Conservation (phyloP, 2,113 vertebrate genomes). For the Centropus bengalensis region DNA sequence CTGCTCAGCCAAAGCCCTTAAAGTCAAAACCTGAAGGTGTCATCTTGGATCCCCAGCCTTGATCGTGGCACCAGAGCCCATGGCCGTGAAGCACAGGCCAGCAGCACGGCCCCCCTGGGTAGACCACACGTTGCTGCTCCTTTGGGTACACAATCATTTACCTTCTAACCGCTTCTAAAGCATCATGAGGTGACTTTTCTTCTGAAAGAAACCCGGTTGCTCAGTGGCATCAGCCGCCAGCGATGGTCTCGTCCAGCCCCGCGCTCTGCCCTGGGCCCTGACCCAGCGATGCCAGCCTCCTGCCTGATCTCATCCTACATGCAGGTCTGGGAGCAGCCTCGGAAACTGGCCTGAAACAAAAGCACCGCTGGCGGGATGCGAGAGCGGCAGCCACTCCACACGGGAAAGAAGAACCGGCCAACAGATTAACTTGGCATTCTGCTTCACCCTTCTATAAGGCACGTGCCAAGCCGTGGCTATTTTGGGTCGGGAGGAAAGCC, state of each 20-base stretch:
- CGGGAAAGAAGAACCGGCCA: background rate
- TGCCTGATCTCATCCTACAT: conserved; percentile 5
- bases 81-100: accelerated
- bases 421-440: conserved; percentile 5
- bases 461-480: background rate
- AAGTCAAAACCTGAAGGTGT: background rate
- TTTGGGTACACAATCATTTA: accelerated
- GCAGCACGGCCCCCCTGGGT: accelerated
- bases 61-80: background rate
- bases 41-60: background rate
- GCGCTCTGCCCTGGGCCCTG: background rate
- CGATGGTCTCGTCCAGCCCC: accelerated
- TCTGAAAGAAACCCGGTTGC: accelerated
- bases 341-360: background rate
- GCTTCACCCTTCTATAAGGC: background rate
- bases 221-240: accelerated
- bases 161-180: background rate
- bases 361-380: accelerated
- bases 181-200: background rate
- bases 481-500: background rate
- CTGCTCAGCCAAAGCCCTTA: background rate
- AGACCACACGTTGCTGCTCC: accelerated
- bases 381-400: background rate
- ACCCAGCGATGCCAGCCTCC: background rate
- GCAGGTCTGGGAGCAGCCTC: background rate